A percentile compares a stretch with the other conserved stretches of the same genome.
Evolutionary conservation across 1,140 invertebrate genomes (phyloP).

Genomic region (Sycophaga agraensis): DNA sequence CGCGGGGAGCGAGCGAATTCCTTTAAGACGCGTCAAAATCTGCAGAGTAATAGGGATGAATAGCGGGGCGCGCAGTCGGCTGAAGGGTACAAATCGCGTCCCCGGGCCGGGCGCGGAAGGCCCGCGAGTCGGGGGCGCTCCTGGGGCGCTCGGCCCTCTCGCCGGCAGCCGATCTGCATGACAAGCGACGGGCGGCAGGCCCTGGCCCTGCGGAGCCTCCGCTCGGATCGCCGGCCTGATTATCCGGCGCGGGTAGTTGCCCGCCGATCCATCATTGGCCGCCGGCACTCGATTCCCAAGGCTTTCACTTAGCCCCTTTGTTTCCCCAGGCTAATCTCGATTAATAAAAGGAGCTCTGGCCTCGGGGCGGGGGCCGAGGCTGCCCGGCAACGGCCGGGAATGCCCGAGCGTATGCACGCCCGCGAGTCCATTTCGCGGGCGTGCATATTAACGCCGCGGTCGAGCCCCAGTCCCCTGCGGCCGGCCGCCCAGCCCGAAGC

Average conservation of each 20-base stretch:
- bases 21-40: conserved; percentile 19
- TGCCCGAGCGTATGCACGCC: too few relatives aligned
- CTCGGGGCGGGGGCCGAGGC: too few relatives aligned
- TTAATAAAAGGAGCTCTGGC: too few relatives aligned
- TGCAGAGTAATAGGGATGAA: conserved; percentile 22
- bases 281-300: conserved; percentile 17
- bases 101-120: not conserved
- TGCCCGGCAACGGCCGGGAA: too few relatives aligned
- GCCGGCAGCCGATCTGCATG: not conserved
- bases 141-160: not conserved
- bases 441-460: not conserved
- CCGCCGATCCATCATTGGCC: too few relatives aligned
- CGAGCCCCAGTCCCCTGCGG: too few relatives aligned
- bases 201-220: too few relatives aligned
- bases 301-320: conserved; percentile 23
- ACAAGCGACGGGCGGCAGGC: too few relatives aligned
- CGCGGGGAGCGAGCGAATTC: not conserved
- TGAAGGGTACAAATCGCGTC: conserved; percentile 20
- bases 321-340: too few relatives aligned
- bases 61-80: not conserved
- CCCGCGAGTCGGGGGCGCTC: too few relatives aligned
- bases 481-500: too few relatives aligned
- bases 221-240: not conserved
- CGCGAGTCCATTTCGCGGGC: not conserved
- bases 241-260: too few relatives aligned